Base-by-base conservation (phyloP, 2,797 vertebrate species). In the Sebastes variabilis region DNA sequence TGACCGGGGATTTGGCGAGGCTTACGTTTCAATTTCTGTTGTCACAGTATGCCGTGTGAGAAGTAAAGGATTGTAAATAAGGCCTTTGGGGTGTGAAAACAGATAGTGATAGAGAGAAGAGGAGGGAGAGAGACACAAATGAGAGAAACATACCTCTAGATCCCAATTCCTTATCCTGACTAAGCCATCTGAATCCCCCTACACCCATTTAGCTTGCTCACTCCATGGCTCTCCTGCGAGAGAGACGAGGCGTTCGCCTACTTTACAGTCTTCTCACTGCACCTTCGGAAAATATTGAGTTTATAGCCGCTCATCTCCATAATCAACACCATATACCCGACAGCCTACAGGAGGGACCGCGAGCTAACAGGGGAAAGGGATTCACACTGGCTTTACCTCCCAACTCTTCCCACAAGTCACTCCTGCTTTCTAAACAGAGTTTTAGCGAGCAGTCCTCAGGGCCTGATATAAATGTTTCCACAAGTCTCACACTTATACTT, bases 221-320 rank as follows among this genome's bases (percentile, higher is more conserved):
- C 87, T 80, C 72, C 76, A 64, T 34, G 76, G 88, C 87, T 93
- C 89, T 90, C 85, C 86, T 77, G 67, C 83, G 89, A 81, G 87
- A 88, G 89, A 92, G 73, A 84, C 20, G 70, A 86, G 66, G 79
- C 78, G 46, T 93, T 86, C 82, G 80, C 87, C 90, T 92, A 70
- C 92, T 95, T 95, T 89, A 91, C 82, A 95, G 92, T 93, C 91
- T 83, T 75, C 87, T 90, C 92, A 77, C 92, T 79, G 71, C 81
- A 85, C 80, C 87, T 90, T n/a, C 11, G 61, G 89, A 94, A 94
- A 94, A 95, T 91, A 94, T 93, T 75, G 87, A 87, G 91, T 93
- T 96, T 90, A 96, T 93, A 88, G 93, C 87, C 73, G 82, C 91
- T 96, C 93, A 95, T 96, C 93, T 95, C 93, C 94, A 94, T 95